These are phyloP conservation scores for Nematostella vectensis DNA, from an alignment of 92 coral and sea anemone genomes.

Conservation along the genomic window DNA sequence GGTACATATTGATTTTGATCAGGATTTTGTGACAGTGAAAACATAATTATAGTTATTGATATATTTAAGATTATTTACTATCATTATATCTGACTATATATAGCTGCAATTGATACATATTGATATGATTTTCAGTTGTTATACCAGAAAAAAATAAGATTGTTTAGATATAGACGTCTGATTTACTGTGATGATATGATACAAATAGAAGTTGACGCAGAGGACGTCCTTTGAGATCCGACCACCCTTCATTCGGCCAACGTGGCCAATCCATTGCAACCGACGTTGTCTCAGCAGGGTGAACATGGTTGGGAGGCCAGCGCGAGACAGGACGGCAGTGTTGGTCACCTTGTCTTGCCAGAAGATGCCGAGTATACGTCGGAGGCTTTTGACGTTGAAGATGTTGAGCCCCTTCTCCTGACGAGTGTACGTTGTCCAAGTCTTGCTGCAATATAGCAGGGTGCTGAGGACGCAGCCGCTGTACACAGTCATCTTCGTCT, in stretches of 20 bases:
- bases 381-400: neutral
- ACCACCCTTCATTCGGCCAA: neutral
- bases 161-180: no score
- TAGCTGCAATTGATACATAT: no score
- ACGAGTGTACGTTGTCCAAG: neutral
- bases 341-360: conserved; percentile 11
- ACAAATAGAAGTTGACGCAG: neutral
- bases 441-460: conserved; percentile 1
- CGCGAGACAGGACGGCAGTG: conserved; percentile 2
- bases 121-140: no score
- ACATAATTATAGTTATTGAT: no score
- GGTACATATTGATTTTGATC: no score
- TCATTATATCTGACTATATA: no score
- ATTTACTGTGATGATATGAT: no score
- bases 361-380: no score
- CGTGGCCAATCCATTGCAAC: conserved; percentile 1
- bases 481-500: conserved; percentile 22
- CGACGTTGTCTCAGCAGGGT: conserved; percentile 6
- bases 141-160: no score
- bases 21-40: no score
- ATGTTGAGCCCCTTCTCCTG: conserved; percentile 6
- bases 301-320: conserved; percentile 9
- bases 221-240: neutral
- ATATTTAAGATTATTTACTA: no score
- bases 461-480: no score